Evolutionary conservation across 2,888 invertebrate species (phyloP).

Genomic region (Diarsia dahlii): DNA sequence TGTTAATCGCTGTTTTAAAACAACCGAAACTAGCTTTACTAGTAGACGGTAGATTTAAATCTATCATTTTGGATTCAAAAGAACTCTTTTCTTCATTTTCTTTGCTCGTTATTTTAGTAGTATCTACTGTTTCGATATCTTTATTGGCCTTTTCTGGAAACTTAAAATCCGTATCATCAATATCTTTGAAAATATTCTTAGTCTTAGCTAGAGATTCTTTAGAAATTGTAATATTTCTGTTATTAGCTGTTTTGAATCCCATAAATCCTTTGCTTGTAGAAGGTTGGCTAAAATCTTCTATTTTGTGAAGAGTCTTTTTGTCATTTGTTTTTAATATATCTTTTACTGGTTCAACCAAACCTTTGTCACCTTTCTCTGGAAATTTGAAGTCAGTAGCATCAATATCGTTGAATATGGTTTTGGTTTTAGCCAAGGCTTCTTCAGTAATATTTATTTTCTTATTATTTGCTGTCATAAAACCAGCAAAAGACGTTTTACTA

Average conservation of each 20-base stretch:
- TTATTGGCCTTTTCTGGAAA: not conserved
- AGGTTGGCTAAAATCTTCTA: not conserved
- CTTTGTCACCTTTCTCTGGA: conserved; percentile 1
- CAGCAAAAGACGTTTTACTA: conserved; percentile 15
- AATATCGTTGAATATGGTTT: conserved; percentile 44
- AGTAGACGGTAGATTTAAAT: conserved; percentile 19
- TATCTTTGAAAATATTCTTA: conserved; percentile 44
- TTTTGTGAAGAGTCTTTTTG: not conserved
- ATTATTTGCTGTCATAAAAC: conserved; percentile 46
- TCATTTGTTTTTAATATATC: not conserved
- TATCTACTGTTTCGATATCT: not conserved
- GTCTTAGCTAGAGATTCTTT: conserved; percentile 25
- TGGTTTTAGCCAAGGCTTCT: conserved; percentile 27
- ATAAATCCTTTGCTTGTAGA: conserved; percentile 24
- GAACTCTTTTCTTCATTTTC: not conserved
- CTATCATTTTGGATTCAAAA: not conserved
- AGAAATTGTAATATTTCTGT: conserved; percentile 35
- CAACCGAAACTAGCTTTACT: conserved; percentile 26
- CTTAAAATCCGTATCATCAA: conserved; percentile 17
- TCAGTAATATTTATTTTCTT: conserved; percentile 33
- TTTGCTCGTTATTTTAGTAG: not conserved
- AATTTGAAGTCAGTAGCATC: conserved; percentile 23
- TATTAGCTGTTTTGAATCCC: conserved; percentile 47
- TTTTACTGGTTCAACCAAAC: not conserved
- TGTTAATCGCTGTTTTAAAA: conserved; percentile 50